Evolutionary conservation across 2,797 vertebrate genomes (phyloP), one percentile per base, ranked within the genome.

Genomic region (Sebastes ruberrimus): DNA sequence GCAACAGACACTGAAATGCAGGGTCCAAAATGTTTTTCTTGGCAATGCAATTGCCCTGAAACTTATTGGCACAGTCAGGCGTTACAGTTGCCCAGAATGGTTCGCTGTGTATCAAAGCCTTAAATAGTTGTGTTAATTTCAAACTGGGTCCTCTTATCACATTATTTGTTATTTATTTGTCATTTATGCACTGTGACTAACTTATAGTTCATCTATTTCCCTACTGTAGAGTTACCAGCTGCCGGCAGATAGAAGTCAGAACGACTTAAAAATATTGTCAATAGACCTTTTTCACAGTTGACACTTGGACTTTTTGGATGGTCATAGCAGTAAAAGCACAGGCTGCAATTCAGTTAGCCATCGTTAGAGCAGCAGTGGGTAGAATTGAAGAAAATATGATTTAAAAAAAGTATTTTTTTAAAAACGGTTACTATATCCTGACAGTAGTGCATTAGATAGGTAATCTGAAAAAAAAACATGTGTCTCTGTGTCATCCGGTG

Each of bases 11-110:
- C 76, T 67, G 56, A 79, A 80, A 57, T 65, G 13, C 77, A 27
- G 73, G 46, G 71, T 76, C 87, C 85, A 82, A 87, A 90, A 84
- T 87, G 72, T 78, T 86, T 83, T 89, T 89, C 77, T 88, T 92
- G 89, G 89, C 86, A 88, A 71, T 33, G 16, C 27, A 53, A 71
- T 71, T 68, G 61, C 76, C 70, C 67, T 76, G 74, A 86, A 91
- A 93, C 74, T 82, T 84, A 38, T 27, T 89, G 92, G 87, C 86
- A 86, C 56, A 1, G 11, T 32, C 5, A 7, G 35, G 9, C 22
- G 56, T 73, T 60, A 69, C 69, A 33, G 71, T 80, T 85, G 86
- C 85, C 86, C 88, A 91, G 83, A 86, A 76, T 33, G 78, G n/a
- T 60, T 80, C 20, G 20, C 55, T 76, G 32, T 71, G 67, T 64